A percentile compares a stretch with the other conserved stretches of the same genome.
phyloP scores from a whole-genome alignment of 2,888 invertebrate genomes.

The Acanthosepion pharaonis region DNA sequence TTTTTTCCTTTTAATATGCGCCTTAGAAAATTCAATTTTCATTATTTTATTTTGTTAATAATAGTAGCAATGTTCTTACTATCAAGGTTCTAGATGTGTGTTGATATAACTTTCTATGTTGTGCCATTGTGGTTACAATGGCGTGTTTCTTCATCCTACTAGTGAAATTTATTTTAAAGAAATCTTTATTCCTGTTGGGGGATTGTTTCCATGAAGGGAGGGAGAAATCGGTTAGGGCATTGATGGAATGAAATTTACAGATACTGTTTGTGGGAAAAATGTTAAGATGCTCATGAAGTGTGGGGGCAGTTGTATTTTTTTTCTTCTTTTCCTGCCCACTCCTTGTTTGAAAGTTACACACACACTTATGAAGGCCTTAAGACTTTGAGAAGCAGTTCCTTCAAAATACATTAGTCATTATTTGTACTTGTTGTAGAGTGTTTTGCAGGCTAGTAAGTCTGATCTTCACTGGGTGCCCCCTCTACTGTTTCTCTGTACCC shows the following conservation, averaged over 20 bases:
- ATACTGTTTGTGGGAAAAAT: background rate
- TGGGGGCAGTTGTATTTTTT: background rate
- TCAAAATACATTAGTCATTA: too few species aligned
- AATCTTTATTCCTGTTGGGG: too few species aligned
- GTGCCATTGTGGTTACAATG: background rate
- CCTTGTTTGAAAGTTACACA: background rate
- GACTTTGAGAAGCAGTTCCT: too few species aligned
- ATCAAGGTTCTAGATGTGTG: background rate
- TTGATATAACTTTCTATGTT: background rate
- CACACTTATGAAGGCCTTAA: too few species aligned
- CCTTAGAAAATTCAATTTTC: too few species aligned
- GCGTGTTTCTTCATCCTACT: background rate
- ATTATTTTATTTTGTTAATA: background rate
- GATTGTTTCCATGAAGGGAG: too few species aligned
- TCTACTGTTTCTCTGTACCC: too few species aligned
- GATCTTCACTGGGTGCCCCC: too few species aligned
- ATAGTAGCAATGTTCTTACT: background rate
- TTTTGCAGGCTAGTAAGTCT: too few species aligned
- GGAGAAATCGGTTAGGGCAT: background rate
- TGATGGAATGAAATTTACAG: background rate
- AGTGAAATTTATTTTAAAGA: background rate
- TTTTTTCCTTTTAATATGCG: too few species aligned
- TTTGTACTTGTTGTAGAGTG: too few species aligned
- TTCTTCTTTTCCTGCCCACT: background rate
- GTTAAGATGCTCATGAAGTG: background rate